phyloP scores from a whole-genome alignment of 2,888 invertebrate genomes.

The Diaperis boleti region DNA sequence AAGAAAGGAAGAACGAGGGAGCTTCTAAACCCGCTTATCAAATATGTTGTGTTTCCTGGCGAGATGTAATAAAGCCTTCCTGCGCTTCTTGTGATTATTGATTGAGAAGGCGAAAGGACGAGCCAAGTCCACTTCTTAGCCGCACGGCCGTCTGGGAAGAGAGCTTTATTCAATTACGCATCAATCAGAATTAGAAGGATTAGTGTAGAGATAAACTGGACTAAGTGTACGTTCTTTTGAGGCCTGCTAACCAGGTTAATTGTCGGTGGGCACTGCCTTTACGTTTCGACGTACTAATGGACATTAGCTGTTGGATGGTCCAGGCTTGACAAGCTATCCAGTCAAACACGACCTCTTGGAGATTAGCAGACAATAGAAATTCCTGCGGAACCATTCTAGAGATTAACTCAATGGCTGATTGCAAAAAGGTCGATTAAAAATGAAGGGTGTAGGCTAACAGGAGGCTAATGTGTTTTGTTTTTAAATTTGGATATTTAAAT shows the following conservation, averaged over 20 bases:
- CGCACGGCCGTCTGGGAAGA: constrained; percentile 47
- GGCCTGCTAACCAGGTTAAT: constrained; percentile 48
- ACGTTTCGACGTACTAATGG: constrained; percentile 37
- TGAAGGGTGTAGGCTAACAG: too few species aligned
- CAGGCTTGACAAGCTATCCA: constrained; percentile 18
- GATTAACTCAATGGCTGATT: not conserved
- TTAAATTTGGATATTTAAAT: too few species aligned
- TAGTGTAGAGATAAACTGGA: constrained; percentile 59
- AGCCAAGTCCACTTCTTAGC: constrained; percentile 37
- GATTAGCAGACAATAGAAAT: constrained; percentile 9
- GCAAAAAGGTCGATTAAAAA: too few species aligned
- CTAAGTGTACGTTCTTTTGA: constrained; percentile 45
- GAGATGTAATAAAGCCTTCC: constrained; percentile 34
- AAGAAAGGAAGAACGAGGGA: constrained; percentile 35
- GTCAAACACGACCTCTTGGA: constrained; percentile 1
- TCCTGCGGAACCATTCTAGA: not conserved
- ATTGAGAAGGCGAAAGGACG: constrained; percentile 31
- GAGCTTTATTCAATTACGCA: constrained; percentile 63
- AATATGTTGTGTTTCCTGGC: constrained; percentile 37
- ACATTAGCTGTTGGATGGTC: constrained; percentile 38
- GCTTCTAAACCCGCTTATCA: constrained; percentile 23
- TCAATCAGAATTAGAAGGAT: constrained; percentile 64
- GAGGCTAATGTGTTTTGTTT: too few species aligned
- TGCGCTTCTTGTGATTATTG: constrained; percentile 36
- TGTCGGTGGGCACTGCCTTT: constrained; percentile 40